Percentiles rank a stretch among this genome's conserved stretches.
phyloP scores from a whole-genome alignment of 2,888 invertebrate species.

The Paralinhomoeus sp. region DNA sequence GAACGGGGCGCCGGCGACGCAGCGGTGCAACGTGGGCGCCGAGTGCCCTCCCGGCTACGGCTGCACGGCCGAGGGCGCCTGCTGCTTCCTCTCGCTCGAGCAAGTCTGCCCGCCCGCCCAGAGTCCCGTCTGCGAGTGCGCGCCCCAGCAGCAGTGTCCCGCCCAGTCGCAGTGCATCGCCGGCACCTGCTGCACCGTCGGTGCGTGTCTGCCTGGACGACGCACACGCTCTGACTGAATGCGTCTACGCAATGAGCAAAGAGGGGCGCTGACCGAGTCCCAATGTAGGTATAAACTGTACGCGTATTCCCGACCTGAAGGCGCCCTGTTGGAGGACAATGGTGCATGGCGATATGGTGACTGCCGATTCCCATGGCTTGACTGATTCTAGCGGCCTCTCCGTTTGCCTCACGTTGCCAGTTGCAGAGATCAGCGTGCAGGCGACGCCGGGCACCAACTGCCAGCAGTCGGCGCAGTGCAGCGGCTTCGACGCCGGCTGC shows the following conservation, averaged over 20 bases:
- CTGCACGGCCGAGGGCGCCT: conserved; percentile 16
- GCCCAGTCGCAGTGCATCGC: conserved; percentile 12
- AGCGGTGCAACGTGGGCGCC: conserved; percentile 14
- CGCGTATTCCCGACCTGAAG: too few species aligned
- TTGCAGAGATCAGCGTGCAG: too few species aligned
- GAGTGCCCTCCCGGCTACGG: conserved; percentile 21
- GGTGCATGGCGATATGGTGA: too few species aligned
- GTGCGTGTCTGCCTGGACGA: too few species aligned
- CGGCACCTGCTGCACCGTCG: conserved; percentile 19
- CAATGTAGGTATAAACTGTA: too few species aligned
- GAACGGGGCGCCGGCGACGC: conserved; percentile 16
- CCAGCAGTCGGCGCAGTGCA: conserved; percentile 14
- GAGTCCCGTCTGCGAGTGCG: conserved; percentile 22
- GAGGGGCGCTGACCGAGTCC: too few species aligned
- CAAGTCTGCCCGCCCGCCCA: conserved; percentile 12
- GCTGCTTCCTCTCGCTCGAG: conserved; percentile 18
- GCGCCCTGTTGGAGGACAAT: too few species aligned
- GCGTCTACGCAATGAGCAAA: too few species aligned
- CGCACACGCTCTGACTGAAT: too few species aligned
- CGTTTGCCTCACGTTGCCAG: too few species aligned
- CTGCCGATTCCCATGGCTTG: too few species aligned
- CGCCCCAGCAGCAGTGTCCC: conserved; percentile 19
- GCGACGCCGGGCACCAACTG: conserved; percentile 14
- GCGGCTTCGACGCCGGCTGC: conserved; percentile 13
- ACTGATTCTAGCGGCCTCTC: too few species aligned